phyloP scores from a whole-genome alignment of 2,113 vertebrate species.

The Mormoops blainvillei region DNA sequence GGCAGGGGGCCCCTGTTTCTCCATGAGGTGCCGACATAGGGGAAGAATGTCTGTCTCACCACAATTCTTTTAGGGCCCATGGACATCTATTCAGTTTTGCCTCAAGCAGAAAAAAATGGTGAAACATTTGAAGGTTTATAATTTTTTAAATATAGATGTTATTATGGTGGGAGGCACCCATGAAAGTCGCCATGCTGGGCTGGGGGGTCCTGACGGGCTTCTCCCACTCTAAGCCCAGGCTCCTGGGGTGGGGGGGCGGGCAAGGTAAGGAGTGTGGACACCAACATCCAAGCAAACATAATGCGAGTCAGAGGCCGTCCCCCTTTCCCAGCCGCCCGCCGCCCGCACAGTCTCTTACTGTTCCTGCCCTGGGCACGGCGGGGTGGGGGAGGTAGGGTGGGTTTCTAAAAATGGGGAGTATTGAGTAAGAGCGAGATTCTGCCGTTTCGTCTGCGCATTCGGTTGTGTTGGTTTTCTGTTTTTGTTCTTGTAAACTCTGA shows the following conservation, averaged over 20 bases:
- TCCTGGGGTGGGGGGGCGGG: no score
- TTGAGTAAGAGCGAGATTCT: neutral
- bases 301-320: accelerated
- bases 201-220: neutral
- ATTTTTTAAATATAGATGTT: neutral
- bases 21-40: accelerated
- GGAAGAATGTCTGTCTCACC: neutral
- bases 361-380: neutral
- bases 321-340: neutral
- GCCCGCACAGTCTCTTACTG: accelerated
- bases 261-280: accelerated
- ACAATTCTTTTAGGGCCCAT: accelerated
- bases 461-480: neutral
- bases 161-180: neutral
- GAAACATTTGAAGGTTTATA: neutral
- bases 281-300: accelerated
- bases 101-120: neutral
- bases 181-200: accelerated
- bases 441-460: accelerated
- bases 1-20: neutral
- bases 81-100: neutral
- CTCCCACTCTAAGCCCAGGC: neutral
- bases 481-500: neutral
- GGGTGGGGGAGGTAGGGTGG: accelerated
- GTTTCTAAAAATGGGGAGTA: neutral